Conservation (phyloP, 2,888 invertebrate genomes). For the Gastracanthus pulcherrimus region DNA sequence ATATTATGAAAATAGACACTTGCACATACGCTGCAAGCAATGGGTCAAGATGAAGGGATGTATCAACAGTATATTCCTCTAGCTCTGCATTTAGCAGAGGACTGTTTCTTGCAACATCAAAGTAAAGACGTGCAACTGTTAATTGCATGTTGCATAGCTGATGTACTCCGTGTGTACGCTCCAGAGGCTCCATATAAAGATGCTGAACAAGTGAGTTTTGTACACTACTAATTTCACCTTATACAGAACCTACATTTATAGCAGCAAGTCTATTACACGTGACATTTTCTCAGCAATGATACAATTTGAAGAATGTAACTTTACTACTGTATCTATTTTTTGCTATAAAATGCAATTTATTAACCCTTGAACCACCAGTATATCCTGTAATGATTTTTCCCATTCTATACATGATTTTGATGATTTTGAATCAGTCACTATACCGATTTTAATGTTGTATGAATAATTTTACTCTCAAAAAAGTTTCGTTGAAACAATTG, state of each 20-base stretch:
- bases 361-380: too few relatives aligned
- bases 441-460: too few relatives aligned
- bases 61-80: constrained; percentile 94
- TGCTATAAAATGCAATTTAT: too few relatives aligned
- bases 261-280: too few relatives aligned
- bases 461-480: too few relatives aligned
- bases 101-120: constrained; percentile 92
- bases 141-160: constrained; percentile 98
- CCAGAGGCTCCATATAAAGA: constrained; percentile 99
- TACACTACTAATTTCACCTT: neutral
- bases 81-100: constrained; percentile 94
- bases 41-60: constrained; percentile 97
- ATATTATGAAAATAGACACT: constrained; percentile 81
- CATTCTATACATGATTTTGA: too few relatives aligned
- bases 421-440: too few relatives aligned
- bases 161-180: constrained; percentile 96
- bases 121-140: constrained; percentile 96
- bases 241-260: neutral
- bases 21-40: constrained; percentile 96
- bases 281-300: neutral
- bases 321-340: too few relatives aligned
- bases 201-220: constrained; percentile 87
- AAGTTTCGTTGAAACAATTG: too few relatives aligned
- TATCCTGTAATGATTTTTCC: too few relatives aligned
- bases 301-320: too few relatives aligned